These are phyloP conservation scores for Eledona agricola DNA, from an alignment of 2,888 invertebrate genomes.

Conservation along the genomic window DNA sequence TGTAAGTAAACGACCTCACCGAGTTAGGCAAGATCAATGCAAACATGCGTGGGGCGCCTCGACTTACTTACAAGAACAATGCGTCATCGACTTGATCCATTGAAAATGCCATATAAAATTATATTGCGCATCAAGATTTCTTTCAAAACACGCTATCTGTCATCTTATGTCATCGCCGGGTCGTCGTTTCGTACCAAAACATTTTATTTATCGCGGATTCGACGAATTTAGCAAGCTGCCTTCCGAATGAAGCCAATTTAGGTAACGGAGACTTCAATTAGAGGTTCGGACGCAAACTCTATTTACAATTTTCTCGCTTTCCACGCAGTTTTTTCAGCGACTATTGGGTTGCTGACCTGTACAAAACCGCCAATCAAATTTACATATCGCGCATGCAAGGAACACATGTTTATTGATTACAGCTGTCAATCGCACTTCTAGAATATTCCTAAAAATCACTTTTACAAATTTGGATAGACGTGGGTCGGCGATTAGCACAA, in stretches of 20 bases:
- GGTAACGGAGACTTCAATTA: slow-evolving; percentile 27
- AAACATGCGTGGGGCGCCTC: slow-evolving; percentile 44
- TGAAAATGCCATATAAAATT: slow-evolving; percentile 32
- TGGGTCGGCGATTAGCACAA: slow-evolving; percentile 17
- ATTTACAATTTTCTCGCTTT: too few relatives aligned
- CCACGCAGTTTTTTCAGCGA: too few relatives aligned
- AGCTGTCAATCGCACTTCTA: too few relatives aligned
- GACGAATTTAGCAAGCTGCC: slow-evolving; percentile 2
- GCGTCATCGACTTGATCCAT: slow-evolving; percentile 39
- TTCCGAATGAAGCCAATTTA: slow-evolving; percentile 13
- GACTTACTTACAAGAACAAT: slow-evolving; percentile 29
- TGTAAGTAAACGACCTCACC: slow-evolving; percentile 48
- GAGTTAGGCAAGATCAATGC: slow-evolving; percentile 48
- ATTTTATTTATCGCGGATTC: slow-evolving; percentile 3
- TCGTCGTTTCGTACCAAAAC: slow-evolving; percentile 2
- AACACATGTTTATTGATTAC: too few relatives aligned
- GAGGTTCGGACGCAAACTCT: slow-evolving; percentile 13
- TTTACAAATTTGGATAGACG: slow-evolving; percentile 7
- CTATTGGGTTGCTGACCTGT: too few relatives aligned
- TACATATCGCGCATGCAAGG: too few relatives aligned
- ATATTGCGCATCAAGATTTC: slow-evolving; percentile 27
- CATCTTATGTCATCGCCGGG: slow-evolving; percentile 8
- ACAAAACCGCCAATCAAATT: too few relatives aligned
- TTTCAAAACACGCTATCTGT: slow-evolving; percentile 10
- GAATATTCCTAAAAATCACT: too few relatives aligned